A percentile compares a stretch with the other conserved stretches of the same genome.
Conservation (phyloP, 2,797 vertebrate genomes). For the Steatocranus sp. region DNA sequence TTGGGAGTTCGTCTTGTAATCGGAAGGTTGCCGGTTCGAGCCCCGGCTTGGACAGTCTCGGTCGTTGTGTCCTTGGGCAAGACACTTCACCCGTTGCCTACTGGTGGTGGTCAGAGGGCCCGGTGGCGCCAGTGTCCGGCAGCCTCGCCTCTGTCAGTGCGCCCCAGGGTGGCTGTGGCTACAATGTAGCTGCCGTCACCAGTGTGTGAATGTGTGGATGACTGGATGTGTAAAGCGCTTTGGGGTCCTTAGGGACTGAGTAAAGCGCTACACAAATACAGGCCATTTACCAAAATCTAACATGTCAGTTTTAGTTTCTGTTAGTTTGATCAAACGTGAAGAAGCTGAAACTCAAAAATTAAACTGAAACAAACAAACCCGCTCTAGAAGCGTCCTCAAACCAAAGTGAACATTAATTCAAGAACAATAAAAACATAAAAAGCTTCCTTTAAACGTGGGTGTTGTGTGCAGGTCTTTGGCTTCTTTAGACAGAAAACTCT, state of each 20-base stretch:
- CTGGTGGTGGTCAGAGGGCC: not conserved
- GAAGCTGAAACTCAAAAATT: not conserved
- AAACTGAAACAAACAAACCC: not conserved
- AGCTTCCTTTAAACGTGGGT: not conserved
- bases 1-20: accelerated
- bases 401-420: not conserved
- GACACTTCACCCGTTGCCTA: not conserved
- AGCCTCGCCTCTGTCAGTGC: not conserved
- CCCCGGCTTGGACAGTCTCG: too few relatives aligned
- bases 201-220: accelerated
- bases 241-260: not conserved
- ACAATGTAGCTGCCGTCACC: accelerated
- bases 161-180: accelerated
- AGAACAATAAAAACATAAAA: not conserved
- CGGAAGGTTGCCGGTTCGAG: accelerated
- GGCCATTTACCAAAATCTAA: accelerated
- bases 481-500: not conserved
- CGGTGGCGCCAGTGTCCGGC: accelerated
- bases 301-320: not conserved
- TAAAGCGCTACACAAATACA: accelerated
- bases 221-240: accelerated
- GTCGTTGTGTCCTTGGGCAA: accelerated
- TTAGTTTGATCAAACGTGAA: not conserved
- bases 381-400: not conserved
- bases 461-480: accelerated